phyloP scores from a whole-genome alignment of 2,888 invertebrate genomes.

The Eupithecia subfuscata region DNA sequence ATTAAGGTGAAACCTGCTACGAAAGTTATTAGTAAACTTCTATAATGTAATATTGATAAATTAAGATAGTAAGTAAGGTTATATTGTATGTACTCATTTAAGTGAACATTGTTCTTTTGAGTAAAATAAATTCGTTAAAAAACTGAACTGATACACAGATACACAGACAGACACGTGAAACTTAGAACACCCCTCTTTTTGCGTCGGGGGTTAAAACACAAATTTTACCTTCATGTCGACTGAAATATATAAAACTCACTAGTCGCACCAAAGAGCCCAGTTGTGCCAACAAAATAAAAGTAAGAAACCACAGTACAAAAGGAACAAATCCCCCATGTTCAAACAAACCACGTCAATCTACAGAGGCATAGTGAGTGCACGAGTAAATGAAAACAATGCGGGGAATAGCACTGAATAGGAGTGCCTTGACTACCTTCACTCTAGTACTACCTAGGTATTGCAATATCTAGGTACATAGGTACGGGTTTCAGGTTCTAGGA shows the following conservation, averaged over 20 bases:
- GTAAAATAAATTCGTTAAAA: too few species aligned
- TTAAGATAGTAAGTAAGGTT: too few species aligned
- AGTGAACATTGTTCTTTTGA: too few species aligned
- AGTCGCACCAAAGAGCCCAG: constrained; percentile 8
- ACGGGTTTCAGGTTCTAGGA: too few species aligned
- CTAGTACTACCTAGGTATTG: background rate
- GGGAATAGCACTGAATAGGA: constrained; percentile 17
- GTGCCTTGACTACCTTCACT: constrained; percentile 14
- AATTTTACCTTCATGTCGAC: background rate
- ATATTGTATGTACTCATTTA: too few species aligned
- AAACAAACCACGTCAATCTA: constrained; percentile 40
- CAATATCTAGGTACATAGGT: background rate
- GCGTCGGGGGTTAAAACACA: too few species aligned
- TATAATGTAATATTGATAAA: too few species aligned
- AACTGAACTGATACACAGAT: too few species aligned
- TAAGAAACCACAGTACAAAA: constrained; percentile 18
- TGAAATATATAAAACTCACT: background rate
- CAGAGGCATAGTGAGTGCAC: constrained; percentile 37
- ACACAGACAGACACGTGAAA: too few species aligned
- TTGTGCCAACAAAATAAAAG: constrained; percentile 23
- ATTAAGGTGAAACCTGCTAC: too few species aligned
- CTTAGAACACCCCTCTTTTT: too few species aligned
- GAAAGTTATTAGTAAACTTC: too few species aligned
- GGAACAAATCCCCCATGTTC: constrained; percentile 18
- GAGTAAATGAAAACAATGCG: constrained; percentile 34